Evolutionary conservation across 2,113 vertebrate genomes (phyloP).

Genomic region (Solenodon paradoxus): DNA sequence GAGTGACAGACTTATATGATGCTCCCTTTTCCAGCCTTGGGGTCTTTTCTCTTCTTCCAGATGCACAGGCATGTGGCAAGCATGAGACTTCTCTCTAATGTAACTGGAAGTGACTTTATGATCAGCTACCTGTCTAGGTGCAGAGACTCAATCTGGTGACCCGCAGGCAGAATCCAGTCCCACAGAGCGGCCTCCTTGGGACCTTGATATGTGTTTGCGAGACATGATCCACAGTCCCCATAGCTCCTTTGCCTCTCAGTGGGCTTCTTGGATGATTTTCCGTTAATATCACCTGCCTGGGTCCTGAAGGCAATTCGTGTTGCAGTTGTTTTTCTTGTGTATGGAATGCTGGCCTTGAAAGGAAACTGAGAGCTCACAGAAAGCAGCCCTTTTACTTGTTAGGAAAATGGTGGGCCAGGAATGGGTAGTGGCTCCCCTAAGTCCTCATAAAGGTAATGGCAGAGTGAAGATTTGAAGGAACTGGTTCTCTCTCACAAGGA

Average conservation of each 20-base stretch:
- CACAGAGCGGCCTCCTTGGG: background rate
- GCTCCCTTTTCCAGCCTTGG: background rate
- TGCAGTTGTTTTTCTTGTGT: background rate
- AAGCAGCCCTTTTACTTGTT: background rate
- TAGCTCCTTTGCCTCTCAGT: too few relatives aligned
- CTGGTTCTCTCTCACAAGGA: background rate
- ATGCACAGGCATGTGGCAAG: background rate
- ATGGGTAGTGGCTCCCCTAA: background rate
- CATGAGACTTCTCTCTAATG: background rate
- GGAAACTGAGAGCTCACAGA: background rate
- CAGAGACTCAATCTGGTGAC: background rate
- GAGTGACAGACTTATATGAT: background rate
- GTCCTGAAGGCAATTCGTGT: background rate
- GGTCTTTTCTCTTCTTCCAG: background rate
- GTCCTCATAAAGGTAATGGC: background rate
- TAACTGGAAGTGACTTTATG: constrained; percentile 53
- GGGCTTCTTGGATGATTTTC: background rate
- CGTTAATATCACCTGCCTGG: background rate
- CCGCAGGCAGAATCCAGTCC: background rate
- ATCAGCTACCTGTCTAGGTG: constrained; percentile 18
- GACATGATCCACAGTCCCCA: background rate
- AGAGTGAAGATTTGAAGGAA: background rate
- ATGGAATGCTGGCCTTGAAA: background rate
- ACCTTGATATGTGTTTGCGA: background rate
- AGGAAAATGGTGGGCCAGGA: background rate